A percentile compares a stretch with the other conserved stretches of the same genome.
Conservation (phyloP, 2,113 vertebrate genomes). For the Sapayoa aenigma region DNA sequence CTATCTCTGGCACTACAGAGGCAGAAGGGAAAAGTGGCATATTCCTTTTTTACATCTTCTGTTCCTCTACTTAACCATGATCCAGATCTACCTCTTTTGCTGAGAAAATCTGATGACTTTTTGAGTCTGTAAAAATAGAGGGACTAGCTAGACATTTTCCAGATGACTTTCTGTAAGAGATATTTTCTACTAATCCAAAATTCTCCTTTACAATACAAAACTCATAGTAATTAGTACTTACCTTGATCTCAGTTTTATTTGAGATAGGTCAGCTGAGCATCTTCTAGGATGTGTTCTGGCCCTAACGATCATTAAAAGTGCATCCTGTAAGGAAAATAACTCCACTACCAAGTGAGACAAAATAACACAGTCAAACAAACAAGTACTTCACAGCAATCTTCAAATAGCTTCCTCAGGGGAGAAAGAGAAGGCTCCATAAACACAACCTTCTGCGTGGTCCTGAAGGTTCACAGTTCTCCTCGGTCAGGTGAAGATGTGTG, state of each 20-base stretch:
- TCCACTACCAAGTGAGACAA: neutral
- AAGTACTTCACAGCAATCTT: neutral
- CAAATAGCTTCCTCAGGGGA: neutral
- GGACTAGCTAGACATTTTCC: neutral
- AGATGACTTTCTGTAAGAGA: neutral
- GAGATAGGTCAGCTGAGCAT: neutral
- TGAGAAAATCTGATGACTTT: neutral
- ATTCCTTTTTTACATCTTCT: neutral
- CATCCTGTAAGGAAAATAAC: neutral
- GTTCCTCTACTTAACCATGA: neutral
- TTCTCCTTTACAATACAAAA: neutral
- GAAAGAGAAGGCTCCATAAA: neutral
- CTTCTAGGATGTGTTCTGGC: neutral
- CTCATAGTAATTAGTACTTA: neutral
- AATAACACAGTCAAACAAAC: neutral
- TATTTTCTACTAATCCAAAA: neutral
- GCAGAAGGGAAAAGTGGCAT: neutral
- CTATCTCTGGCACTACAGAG: neutral
- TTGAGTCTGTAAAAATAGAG: neutral
- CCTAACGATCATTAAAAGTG: neutral
- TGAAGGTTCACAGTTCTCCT: neutral
- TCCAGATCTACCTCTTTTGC: neutral
- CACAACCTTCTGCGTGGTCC: neutral
- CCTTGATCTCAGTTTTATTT: neutral
- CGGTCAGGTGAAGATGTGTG: neutral